Evolutionary conservation across 2,113 vertebrate genomes (phyloP).

Genomic region (Tonatia bakeri): DNA sequence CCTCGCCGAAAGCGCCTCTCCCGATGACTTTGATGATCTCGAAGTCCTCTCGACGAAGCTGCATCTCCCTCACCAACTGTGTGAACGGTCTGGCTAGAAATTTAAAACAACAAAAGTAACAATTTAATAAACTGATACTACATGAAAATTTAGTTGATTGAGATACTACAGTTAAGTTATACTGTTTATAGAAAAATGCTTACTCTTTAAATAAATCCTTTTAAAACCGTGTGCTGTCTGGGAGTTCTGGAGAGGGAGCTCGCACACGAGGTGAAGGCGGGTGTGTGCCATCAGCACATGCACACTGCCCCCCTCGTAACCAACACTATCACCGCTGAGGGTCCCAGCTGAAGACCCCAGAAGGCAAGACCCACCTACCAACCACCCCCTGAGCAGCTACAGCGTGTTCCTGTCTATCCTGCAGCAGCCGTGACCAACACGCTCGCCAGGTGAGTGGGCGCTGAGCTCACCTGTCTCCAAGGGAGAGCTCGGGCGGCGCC

Average conservation of each 20-base stretch:
- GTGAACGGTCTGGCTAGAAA: constrained; percentile 85
- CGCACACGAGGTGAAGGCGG: too few relatives aligned
- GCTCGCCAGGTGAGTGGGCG: fast-evolving
- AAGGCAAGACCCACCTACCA: fast-evolving
- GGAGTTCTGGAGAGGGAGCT: neutral
- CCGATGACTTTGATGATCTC: constrained; percentile 90
- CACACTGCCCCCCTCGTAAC: fast-evolving
- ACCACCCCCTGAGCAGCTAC: neutral
- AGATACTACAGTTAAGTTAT: neutral
- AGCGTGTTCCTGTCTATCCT: fast-evolving
- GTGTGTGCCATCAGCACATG: too few relatives aligned
- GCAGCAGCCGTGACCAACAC: neutral
- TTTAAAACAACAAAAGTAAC: neutral
- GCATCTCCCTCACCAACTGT: constrained; percentile 87
- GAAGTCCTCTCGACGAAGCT: constrained; percentile 87
- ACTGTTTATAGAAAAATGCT: neutral
- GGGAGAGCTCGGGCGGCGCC: neutral
- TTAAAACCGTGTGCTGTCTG: neutral
- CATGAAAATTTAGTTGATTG: neutral
- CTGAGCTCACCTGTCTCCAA: neutral
- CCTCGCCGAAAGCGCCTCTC: constrained; percentile 88
- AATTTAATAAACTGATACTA: neutral
- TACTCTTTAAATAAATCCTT: neutral
- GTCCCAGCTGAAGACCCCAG: too few relatives aligned
- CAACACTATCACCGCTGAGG: fast-evolving